Conservation (phyloP, 2,888 invertebrate genomes). For the Lucinisca nassula region DNA sequence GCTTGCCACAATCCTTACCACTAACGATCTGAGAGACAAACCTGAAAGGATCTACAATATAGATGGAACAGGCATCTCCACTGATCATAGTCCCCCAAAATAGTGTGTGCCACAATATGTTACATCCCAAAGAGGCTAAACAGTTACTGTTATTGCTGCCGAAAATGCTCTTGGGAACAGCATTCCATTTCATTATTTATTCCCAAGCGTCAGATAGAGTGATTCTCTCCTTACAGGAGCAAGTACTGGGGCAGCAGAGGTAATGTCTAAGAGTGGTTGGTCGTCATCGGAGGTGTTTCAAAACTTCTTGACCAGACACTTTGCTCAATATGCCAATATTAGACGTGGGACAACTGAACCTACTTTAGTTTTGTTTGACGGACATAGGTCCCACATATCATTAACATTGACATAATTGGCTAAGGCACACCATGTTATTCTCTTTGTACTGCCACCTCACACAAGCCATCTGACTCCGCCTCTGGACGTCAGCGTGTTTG, state of each 20-base stretch:
- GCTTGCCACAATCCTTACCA: neutral
- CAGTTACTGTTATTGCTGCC: neutral
- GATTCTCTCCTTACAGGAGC: neutral
- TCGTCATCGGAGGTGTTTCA: neutral
- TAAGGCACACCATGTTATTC: constrained; percentile 38
- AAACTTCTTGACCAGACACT: neutral
- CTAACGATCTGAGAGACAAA: neutral
- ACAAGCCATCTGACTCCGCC: constrained; percentile 55
- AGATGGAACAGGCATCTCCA: constrained; percentile 19
- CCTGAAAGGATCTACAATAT: constrained; percentile 23
- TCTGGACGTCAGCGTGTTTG: too few relatives aligned
- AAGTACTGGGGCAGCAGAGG: neutral
- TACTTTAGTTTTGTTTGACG: too few relatives aligned
- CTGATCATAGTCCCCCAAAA: neutral
- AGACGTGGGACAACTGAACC: neutral
- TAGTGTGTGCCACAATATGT: neutral
- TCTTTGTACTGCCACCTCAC: constrained; percentile 60
- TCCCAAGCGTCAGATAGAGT: neutral
- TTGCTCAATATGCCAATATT: neutral
- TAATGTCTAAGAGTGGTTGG: neutral
- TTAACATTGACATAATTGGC: constrained; percentile 50
- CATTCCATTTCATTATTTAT: neutral
- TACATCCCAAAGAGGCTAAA: neutral
- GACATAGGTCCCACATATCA: constrained; percentile 8
- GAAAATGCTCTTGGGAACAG: neutral